Conservation (phyloP, 2,797 vertebrate genomes). For the Molossus molossus region DNA sequence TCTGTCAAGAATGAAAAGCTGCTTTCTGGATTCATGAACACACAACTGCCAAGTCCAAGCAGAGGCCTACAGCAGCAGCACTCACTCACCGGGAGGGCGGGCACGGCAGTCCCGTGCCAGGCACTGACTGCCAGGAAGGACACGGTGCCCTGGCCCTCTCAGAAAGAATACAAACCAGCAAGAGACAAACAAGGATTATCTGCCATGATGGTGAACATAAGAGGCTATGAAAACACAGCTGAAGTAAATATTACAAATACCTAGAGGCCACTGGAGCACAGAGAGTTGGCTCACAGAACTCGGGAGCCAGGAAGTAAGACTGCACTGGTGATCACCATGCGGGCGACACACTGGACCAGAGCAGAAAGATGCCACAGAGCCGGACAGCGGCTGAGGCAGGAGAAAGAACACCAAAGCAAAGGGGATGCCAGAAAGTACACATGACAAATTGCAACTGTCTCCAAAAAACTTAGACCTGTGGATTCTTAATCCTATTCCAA, state of each 20-base stretch:
- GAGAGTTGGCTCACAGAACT: too few relatives aligned
- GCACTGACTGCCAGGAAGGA: not conserved
- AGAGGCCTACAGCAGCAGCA: not conserved
- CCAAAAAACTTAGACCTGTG: not conserved
- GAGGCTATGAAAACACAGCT: not conserved
- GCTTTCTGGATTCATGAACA: not conserved
- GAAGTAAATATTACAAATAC: not conserved
- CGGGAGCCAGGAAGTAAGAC: rapidly evolving
- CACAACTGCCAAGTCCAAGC: not conserved
- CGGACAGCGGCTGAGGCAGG: not conserved
- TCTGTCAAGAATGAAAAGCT: not conserved
- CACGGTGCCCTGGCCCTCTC: rapidly evolving
- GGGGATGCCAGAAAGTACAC: rapidly evolving
- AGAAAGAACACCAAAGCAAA: not conserved
- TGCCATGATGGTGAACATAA: rapidly evolving
- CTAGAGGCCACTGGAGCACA: not conserved
- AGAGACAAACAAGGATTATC: not conserved
- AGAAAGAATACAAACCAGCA: not conserved
- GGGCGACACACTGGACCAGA: rapidly evolving
- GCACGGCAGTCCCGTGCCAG: rapidly evolving
- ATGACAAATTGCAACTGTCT: rapidly evolving
- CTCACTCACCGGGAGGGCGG: rapidly evolving
- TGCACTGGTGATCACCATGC: rapidly evolving
- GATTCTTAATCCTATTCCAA: rapidly evolving
- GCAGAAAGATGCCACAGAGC: not conserved